Percentiles rank a stretch among this genome's conserved stretches.
Evolutionary conservation across 2,888 invertebrate species (phyloP).

Genomic region (Amphipyra tragopoginis): DNA sequence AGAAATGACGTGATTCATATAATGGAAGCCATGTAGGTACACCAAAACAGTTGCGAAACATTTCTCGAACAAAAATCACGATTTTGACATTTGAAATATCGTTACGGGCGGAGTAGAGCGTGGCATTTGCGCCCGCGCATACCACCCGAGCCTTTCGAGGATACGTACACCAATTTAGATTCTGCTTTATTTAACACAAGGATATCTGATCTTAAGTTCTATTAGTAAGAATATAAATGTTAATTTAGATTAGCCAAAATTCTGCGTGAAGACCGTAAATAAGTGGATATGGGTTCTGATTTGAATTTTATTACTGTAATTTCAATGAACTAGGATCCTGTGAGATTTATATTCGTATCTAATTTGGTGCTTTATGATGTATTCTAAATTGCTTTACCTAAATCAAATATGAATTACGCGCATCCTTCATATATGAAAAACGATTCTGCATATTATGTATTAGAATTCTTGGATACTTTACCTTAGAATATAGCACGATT

Average conservation of each 20-base stretch:
- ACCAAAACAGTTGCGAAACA: slow-evolving; percentile 77
- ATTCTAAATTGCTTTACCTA: slow-evolving; percentile 18
- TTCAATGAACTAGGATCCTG: slow-evolving; percentile 35
- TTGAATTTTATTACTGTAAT: slow-evolving; percentile 52
- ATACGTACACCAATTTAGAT: slow-evolving; percentile 56
- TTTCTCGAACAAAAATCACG: slow-evolving; percentile 87
- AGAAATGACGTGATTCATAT: slow-evolving; percentile 51
- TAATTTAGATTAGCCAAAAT: slow-evolving; percentile 23
- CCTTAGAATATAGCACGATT: background rate
- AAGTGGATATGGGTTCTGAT: slow-evolving; percentile 31
- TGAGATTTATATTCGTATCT: slow-evolving; percentile 28
- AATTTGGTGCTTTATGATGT: slow-evolving; percentile 27
- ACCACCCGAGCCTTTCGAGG: slow-evolving; percentile 70
- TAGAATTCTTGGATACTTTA: background rate
- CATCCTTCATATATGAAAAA: background rate
- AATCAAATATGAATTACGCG: slow-evolving; percentile 24
- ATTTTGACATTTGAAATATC: slow-evolving; percentile 87
- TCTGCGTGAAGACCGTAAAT: slow-evolving; percentile 17
- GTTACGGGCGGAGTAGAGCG: slow-evolving; percentile 80
- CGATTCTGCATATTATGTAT: background rate
- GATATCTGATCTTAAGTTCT: slow-evolving; percentile 34
- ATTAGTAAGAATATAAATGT: slow-evolving; percentile 12
- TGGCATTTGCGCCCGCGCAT: slow-evolving; percentile 84
- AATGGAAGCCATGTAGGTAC: slow-evolving; percentile 37
- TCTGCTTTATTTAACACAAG: slow-evolving; percentile 32